phyloP scores from a whole-genome alignment of 2,113 vertebrate genomes.

The Archilochus colubris region DNA sequence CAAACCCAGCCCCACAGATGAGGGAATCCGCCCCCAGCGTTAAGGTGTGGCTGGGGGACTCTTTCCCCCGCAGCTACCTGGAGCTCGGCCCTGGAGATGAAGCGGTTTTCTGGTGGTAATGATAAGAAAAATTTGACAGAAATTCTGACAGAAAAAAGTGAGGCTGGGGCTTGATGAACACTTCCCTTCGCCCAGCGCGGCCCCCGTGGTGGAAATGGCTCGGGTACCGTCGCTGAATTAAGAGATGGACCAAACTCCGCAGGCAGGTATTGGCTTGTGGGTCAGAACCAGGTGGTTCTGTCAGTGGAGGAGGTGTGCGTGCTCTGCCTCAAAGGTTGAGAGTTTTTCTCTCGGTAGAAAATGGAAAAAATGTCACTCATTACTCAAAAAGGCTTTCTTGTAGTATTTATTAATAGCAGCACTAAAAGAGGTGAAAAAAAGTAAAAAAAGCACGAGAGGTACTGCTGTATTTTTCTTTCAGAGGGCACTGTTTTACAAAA shows the following conservation, averaged over 20 bases:
- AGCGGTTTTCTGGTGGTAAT: fast-evolving
- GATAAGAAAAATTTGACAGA: too few species aligned
- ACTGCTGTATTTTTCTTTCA: too few species aligned
- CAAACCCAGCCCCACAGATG: too few species aligned
- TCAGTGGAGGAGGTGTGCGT: background rate
- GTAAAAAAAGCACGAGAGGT: too few species aligned
- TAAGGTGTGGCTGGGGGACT: too few species aligned
- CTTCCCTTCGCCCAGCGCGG: fast-evolving
- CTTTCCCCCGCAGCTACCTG: too few species aligned
- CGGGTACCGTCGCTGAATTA: background rate
- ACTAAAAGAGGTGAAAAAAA: background rate
- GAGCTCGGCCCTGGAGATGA: background rate
- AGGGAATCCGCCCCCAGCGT: too few species aligned
- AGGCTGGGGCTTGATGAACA: fast-evolving
- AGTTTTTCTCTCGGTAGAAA: background rate
- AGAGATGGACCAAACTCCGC: fast-evolving
- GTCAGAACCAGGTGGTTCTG: fast-evolving
- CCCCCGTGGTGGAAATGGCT: background rate
- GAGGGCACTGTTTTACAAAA: too few species aligned
- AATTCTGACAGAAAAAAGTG: background rate
- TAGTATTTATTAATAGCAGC: background rate
- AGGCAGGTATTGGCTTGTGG: fast-evolving
- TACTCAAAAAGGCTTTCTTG: background rate
- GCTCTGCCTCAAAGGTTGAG: background rate
- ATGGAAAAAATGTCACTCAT: fast-evolving